Evolutionary conservation across 1,140 invertebrate species (phyloP).

Genomic region (Cylas formicarius): DNA sequence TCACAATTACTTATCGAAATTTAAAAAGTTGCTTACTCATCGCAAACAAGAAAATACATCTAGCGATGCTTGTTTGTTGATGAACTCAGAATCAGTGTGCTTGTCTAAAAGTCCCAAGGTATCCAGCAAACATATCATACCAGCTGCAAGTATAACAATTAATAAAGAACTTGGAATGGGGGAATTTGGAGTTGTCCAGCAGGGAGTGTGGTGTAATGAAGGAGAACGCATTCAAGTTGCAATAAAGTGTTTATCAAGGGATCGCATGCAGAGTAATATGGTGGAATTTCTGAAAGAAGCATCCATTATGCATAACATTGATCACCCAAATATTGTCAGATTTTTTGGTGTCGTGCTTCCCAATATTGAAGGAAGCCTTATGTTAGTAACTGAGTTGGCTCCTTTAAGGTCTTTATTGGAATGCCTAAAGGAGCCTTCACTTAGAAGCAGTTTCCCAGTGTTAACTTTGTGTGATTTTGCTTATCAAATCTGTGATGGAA

Average conservation of each 20-base stretch:
- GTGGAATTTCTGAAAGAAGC: conserved; percentile 97
- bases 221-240: conserved; percentile 75
- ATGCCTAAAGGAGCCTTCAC: conserved; percentile 87
- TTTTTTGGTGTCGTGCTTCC: conserved; percentile 96
- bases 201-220: conserved; percentile 96
- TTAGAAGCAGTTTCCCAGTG: conserved; percentile 83
- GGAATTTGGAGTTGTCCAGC: conserved; percentile 96
- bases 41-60: conserved; percentile 52
- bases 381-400: conserved; percentile 94
- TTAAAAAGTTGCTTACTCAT: conserved; percentile 66
- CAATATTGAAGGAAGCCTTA: conserved; percentile 71
- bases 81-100: conserved; percentile 29
- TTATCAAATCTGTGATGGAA: conserved; percentile 92
- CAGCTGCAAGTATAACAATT: conserved; percentile 84
- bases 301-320: conserved; percentile 95
- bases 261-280: conserved; percentile 91
- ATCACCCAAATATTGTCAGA: conserved; percentile 92
- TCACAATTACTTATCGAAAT: conserved; percentile 85
- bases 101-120: conserved; percentile 46
- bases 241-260: conserved; percentile 90
- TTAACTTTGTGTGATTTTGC: conserved; percentile 84
- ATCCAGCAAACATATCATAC: conserved; percentile 92
- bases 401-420: conserved; percentile 80
- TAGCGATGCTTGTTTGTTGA: conserved; percentile 32
- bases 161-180: conserved; percentile 93